Conservation (phyloP, 1,140 invertebrate species). For the Camponotus floridanus region DNA sequence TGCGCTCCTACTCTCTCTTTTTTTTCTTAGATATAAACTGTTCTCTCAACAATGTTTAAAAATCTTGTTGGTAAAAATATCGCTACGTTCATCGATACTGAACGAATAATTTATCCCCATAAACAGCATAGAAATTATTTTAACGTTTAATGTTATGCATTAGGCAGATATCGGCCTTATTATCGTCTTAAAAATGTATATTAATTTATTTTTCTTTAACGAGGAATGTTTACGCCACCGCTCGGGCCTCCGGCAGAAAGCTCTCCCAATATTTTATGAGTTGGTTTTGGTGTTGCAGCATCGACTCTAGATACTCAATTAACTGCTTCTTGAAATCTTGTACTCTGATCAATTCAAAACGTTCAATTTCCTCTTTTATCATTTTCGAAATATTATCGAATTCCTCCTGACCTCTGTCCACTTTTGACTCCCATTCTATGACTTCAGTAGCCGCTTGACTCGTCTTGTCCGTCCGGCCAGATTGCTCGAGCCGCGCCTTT, state of each 20-base stretch:
- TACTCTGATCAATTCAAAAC: slow-evolving; percentile 95
- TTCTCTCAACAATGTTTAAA: slow-evolving; percentile 11
- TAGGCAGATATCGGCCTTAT: slow-evolving; percentile 45
- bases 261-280: slow-evolving; percentile 98
- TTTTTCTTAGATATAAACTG: slow-evolving; percentile 5
- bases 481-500: slow-evolving; percentile 96
- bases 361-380: slow-evolving; percentile 98
- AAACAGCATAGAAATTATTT: slow-evolving; percentile 48
- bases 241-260: slow-evolving; percentile 96
- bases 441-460: slow-evolving; percentile 96
- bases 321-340: slow-evolving; percentile 96
- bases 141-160: background rate
- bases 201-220: slow-evolving; percentile 32
- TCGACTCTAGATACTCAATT: slow-evolving; percentile 96
- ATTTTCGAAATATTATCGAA: slow-evolving; percentile 98
- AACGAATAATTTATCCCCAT: slow-evolving; percentile 38
- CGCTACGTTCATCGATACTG: slow-evolving; percentile 27
- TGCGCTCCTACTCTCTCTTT: background rate
- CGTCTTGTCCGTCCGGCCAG: slow-evolving; percentile 95
- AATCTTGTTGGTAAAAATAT: slow-evolving; percentile 18
- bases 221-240: slow-evolving; percentile 90
- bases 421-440: slow-evolving; percentile 98
- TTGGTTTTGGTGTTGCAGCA: slow-evolving; percentile 98
- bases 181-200: slow-evolving; percentile 49
- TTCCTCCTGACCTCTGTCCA: slow-evolving; percentile 97